These are phyloP conservation scores for Spatulosminthurus flaviceps DNA, from an alignment of 2,888 invertebrate species.

Conservation along the genomic window DNA sequence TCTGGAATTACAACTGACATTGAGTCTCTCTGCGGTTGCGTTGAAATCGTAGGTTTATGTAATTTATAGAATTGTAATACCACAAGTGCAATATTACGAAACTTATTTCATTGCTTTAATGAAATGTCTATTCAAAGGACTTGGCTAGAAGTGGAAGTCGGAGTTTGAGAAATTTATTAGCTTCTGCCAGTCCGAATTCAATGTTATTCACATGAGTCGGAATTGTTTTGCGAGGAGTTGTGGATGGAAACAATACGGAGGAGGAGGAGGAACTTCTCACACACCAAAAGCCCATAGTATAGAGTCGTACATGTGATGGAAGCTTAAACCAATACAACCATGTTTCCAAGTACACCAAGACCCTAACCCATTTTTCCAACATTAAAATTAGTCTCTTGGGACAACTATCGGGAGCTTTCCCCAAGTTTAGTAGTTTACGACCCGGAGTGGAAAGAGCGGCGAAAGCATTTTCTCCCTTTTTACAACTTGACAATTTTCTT, in stretches of 20 bases:
- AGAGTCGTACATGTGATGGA: not conserved
- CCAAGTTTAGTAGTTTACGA: slow-evolving; percentile 22
- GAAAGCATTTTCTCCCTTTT: not conserved
- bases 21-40: slow-evolving; percentile 5
- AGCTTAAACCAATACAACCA: not conserved
- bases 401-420: slow-evolving; percentile 14
- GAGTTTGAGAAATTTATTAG: slow-evolving; percentile 42
- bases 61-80: not conserved
- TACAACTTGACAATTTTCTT: not conserved
- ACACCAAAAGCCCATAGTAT: not conserved
- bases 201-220: slow-evolving; percentile 61
- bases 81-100: slow-evolving; percentile 13
- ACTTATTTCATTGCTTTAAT: slow-evolving; percentile 36
- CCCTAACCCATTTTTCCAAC: slow-evolving; percentile 22
- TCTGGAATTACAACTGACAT: not conserved
- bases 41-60: not conserved
- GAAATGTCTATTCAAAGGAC: slow-evolving; percentile 29
- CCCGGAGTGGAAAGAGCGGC: not conserved
- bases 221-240: slow-evolving; percentile 41
- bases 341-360: not conserved
- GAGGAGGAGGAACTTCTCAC: not conserved
- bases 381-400: slow-evolving; percentile 38
- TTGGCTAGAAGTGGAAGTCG: slow-evolving; percentile 28
- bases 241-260: not conserved
- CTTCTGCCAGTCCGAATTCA: slow-evolving; percentile 13